Conservation (phyloP, 2,888 invertebrate genomes). For the Caradrina clavipalpis region DNA sequence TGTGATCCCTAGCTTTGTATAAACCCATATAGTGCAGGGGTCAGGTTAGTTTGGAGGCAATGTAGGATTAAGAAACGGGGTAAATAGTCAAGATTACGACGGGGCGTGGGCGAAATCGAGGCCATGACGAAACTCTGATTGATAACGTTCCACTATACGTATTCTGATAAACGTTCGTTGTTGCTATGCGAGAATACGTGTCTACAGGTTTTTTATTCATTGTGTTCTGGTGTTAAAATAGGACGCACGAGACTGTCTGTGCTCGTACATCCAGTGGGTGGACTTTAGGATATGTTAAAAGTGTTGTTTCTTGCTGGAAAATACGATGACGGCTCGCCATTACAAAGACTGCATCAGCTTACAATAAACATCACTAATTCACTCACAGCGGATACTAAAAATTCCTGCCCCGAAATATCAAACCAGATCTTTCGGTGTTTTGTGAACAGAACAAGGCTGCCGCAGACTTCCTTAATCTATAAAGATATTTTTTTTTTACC, state of each 20-base stretch:
- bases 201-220: conserved; percentile 52
- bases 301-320: conserved; percentile 35
- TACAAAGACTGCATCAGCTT: conserved; percentile 16
- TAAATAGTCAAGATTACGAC: conserved; percentile 84
- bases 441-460: conserved; percentile 25
- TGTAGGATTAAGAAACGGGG: conserved; percentile 85
- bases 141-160: conserved; percentile 82
- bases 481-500: conserved; percentile 24
- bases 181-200: conserved; percentile 74
- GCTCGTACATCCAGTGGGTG: conserved; percentile 44
- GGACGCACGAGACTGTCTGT: conserved; percentile 47
- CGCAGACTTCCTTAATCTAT: conserved; percentile 20
- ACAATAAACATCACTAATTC: conserved; percentile 41
- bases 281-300: conserved; percentile 48
- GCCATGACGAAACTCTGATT: conserved; percentile 88
- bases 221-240: conserved; percentile 57
- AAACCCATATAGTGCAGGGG: conserved; percentile 44
- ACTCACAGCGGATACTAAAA: conserved; percentile 24
- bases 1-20: conserved; percentile 56
- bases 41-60: conserved; percentile 71
- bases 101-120: conserved; percentile 86
- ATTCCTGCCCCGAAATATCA: conserved; percentile 18
- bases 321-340: conserved; percentile 38
- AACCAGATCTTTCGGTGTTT: conserved; percentile 7
- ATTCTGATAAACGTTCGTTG: conserved; percentile 77